Evolutionary conservation across 1,140 invertebrate species (phyloP), one percentile per base, ranked within the genome.

Genomic region (Spodoptera frugiperda): DNA sequence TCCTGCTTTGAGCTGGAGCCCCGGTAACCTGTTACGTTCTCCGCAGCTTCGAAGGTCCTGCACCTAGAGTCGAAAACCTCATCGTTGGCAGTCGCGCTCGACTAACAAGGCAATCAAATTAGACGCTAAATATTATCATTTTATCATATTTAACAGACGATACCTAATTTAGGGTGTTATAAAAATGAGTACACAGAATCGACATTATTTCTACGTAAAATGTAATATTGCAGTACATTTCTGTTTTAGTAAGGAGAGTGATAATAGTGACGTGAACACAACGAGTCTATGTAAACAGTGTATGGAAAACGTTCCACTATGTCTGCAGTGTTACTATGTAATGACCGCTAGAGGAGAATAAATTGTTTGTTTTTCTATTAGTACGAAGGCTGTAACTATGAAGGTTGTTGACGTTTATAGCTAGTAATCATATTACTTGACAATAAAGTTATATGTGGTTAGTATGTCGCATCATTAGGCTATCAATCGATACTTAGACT

Each of bases 401-500:
- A 67, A 67, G 63, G 63, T 67, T 67, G 46, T 67, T 67, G 63
- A 67, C 63, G 63, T 67, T 67, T 25, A 48, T 67, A 49, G 33
- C 44, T 10, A 67, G 49, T 67, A 67, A 67, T 25, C 11, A 67
- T 67, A 67, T 14, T 67, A 49, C 63, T 67, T 6, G 39, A 48
- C 44, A 33, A 65, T 19, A 30, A 39, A 57, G 54, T 33, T 59
- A 2, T 15, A 30, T 59, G 55, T 59, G 30, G 55, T 12, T 57
- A 59, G 51, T 21, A 9, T 53, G 51, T 53, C 15, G 51, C 51
- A 53, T 53, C 51, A 53, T 4, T 53, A 53, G 51, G 10, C 19
- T 15, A 19, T 9, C n/a, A 9, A 39, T 39, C 33, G 33, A 8
- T 8, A n/a, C 49, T 51, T 51, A n/a, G n/a, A 5, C 25, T 25